These are phyloP conservation scores for Antheraea yamamai DNA, from an alignment of 2,888 invertebrate species.

Conservation along the genomic window DNA sequence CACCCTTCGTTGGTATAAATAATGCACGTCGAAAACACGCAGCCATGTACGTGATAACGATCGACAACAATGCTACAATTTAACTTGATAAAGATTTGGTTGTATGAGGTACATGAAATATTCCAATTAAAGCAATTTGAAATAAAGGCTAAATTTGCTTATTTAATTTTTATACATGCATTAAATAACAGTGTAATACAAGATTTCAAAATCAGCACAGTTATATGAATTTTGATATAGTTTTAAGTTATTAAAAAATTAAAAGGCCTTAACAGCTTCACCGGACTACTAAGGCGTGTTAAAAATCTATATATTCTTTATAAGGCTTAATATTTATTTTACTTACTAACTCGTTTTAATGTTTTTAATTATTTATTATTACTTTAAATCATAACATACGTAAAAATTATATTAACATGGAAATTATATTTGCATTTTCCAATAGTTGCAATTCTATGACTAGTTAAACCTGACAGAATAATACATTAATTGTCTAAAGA, in stretches of 20 bases:
- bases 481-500: not conserved
- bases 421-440: not conserved
- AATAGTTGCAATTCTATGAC: not conserved
- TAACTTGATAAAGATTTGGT: constrained; percentile 16
- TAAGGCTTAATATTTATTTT: no score
- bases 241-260: no score
- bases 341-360: no score
- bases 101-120: not conserved
- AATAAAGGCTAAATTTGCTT: not conserved
- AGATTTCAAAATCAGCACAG: not conserved
- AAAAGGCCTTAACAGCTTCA: no score
- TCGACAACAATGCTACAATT: constrained; percentile 60
- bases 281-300: no score
- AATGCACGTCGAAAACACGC: constrained; percentile 73
- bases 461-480: not conserved
- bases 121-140: not conserved
- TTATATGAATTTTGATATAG: not conserved
- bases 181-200: not conserved
- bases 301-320: no score
- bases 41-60: constrained; percentile 56
- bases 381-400: not conserved
- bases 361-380: no score
- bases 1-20: constrained; percentile 69
- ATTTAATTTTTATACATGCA: not conserved
- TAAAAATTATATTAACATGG: not conserved